phyloP scores from a whole-genome alignment of 2,113 vertebrate species.

The Phylloscopus trochilus region DNA sequence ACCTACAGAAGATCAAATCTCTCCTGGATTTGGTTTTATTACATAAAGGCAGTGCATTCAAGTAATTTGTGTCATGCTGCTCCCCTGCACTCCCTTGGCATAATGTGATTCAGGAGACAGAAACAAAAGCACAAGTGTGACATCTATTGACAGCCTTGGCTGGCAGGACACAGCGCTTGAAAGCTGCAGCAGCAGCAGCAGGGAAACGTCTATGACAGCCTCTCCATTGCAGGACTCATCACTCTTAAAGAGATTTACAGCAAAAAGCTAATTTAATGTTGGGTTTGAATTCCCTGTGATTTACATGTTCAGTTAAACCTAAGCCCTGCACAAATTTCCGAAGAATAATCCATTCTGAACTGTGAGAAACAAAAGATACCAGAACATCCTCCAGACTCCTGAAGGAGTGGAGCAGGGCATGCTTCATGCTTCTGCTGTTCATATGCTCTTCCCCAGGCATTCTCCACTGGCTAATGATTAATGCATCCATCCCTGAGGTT shows the following conservation, averaged over 20 bases:
- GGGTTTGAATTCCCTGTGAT: background rate
- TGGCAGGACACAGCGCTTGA: background rate
- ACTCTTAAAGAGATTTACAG: background rate
- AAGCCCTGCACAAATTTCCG: background rate
- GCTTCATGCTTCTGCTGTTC: background rate
- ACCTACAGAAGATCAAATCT: slow-evolving; percentile 35
- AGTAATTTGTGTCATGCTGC: slow-evolving; percentile 29
- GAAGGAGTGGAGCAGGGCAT: background rate
- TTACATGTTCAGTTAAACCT: background rate
- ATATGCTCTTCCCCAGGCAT: background rate
- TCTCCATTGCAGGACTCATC: background rate
- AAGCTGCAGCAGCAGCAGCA: background rate
- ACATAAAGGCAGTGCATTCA: slow-evolving; percentile 32
- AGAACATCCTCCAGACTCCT: background rate
- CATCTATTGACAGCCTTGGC: slow-evolving; percentile 53
- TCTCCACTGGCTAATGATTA: background rate
- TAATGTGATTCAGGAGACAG: background rate
- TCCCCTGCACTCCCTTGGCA: background rate
- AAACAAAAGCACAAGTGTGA: slow-evolving; percentile 58
- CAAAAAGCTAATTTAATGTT: background rate
- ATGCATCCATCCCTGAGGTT: background rate
- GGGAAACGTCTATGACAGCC: background rate
- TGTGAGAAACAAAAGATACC: background rate
- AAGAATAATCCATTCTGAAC: background rate
- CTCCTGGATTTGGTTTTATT: background rate